A percentile compares a stretch with the other conserved stretches of the same genome.
phyloP scores from a whole-genome alignment of 92 coral and sea anemone species.

The Muricea muricata region DNA sequence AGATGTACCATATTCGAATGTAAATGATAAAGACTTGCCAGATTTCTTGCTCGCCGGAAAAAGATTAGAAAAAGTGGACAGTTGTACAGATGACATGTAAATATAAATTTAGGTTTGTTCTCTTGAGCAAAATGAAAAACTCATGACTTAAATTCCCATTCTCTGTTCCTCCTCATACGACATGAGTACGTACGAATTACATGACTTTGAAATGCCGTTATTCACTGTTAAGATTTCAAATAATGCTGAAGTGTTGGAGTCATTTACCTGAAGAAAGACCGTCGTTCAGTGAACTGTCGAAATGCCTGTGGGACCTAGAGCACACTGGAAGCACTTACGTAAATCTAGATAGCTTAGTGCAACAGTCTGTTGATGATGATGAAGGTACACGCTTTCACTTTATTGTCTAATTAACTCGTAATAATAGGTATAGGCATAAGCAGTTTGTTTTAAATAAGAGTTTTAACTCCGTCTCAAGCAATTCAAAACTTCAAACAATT shows the following conservation, averaged over 20 bases:
- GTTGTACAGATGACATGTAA: constrained; percentile 93
- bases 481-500: too few species aligned
- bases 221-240: constrained; percentile 66
- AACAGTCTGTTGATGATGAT: constrained; percentile 72
- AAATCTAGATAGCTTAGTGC: constrained; percentile 80
- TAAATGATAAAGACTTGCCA: constrained; percentile 82
- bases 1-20: constrained; percentile 87
- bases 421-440: too few species aligned
- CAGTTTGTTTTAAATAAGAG: too few species aligned
- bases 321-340: constrained; percentile 86
- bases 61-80: constrained; percentile 87
- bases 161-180: too few species aligned
- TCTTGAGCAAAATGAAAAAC: too few species aligned
- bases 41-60: constrained; percentile 77
- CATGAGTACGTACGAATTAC: too few species aligned
- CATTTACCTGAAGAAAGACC: constrained; percentile 84
- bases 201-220: too few species aligned
- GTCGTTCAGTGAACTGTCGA: constrained; percentile 72
- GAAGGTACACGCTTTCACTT: constrained; percentile 22
- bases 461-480: too few species aligned
- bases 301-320: constrained; percentile 79
- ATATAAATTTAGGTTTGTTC: background rate
- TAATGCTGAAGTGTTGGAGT: constrained; percentile 96
- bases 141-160: too few species aligned
- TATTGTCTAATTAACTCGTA: too few species aligned